Evolutionary conservation across 2,113 vertebrate genomes (phyloP).

Genomic region (Pomatorhinus ruficollis): DNA sequence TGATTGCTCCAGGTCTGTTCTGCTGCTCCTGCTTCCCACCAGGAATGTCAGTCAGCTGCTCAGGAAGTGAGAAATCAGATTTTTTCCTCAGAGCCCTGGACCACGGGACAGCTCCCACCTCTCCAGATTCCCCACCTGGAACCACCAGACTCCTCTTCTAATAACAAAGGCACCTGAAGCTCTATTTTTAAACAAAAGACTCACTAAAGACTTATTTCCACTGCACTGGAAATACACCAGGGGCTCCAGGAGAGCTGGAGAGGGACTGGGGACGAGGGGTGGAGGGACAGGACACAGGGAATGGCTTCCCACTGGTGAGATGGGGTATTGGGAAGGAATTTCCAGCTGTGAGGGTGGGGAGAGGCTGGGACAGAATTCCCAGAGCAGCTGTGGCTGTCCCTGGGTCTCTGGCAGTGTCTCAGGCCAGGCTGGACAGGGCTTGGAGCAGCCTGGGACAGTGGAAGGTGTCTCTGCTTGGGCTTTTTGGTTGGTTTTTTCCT

Average conservation of each 20-base stretch:
- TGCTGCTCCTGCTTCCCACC: neutral
- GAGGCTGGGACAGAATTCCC: accelerated
- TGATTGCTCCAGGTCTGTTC: neutral
- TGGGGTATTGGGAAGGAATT: neutral
- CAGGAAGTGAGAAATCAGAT: neutral
- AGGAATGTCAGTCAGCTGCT: neutral
- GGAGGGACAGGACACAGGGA: neutral
- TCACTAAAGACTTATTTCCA: neutral
- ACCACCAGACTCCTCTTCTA: accelerated
- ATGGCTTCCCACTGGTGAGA: neutral
- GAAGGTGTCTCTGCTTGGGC: neutral
- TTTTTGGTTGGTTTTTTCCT: neutral
- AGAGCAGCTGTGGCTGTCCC: neutral
- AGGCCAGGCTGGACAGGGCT: neutral
- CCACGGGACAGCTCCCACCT: neutral
- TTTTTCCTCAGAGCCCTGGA: accelerated
- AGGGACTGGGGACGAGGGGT: neutral
- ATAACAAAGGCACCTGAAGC: neutral
- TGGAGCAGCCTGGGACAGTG: neutral
- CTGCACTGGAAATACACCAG: accelerated
- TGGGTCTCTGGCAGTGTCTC: neutral
- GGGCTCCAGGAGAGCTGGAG: neutral
- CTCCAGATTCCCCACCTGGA: accelerated
- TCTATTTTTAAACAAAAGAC: neutral
- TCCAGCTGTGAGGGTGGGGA: accelerated